These are phyloP conservation scores for Diabrotica virgifera DNA, from an alignment of 1,140 invertebrate genomes.

Conservation along the genomic window DNA sequence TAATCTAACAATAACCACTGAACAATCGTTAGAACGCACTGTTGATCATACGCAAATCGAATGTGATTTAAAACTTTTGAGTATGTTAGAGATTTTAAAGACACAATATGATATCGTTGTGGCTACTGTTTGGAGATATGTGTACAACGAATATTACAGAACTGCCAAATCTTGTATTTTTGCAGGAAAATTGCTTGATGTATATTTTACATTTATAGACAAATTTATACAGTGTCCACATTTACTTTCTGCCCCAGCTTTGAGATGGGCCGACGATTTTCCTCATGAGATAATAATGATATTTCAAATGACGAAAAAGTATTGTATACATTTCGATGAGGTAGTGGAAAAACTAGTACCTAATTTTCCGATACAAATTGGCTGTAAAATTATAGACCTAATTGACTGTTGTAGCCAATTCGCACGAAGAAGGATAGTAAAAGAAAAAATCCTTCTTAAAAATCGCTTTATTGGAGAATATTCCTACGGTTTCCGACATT, in stretches of 20 bases:
- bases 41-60: slow-evolving; percentile 39
- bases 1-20: slow-evolving; percentile 24
- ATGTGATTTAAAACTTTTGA: slow-evolving; percentile 35
- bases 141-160: slow-evolving; percentile 36
- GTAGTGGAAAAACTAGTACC: slow-evolving; percentile 32
- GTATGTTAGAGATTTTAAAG: slow-evolving; percentile 38
- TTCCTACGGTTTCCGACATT: slow-evolving; percentile 35
- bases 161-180: slow-evolving; percentile 36
- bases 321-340: slow-evolving; percentile 41
- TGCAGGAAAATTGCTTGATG: slow-evolving; percentile 36
- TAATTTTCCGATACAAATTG: slow-evolving; percentile 27
- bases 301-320: slow-evolving; percentile 36
- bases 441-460: slow-evolving; percentile 22
- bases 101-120: slow-evolving; percentile 35
- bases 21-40: slow-evolving; percentile 30
- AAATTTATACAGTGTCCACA: slow-evolving; percentile 36
- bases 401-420: slow-evolving; percentile 36
- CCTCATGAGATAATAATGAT: slow-evolving; percentile 36
- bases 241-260: slow-evolving; percentile 33
- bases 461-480: slow-evolving; percentile 28
- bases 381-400: slow-evolving; percentile 40
- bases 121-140: slow-evolving; percentile 40
- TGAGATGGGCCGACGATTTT: slow-evolving; percentile 30
- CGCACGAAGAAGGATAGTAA: slow-evolving; percentile 20
- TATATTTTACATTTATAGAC: slow-evolving; percentile 28